Evolutionary conservation across 2,888 invertebrate genomes (phyloP), one percentile per base, ranked within the genome.

Genomic region (Parnassius mnemosyne): DNA sequence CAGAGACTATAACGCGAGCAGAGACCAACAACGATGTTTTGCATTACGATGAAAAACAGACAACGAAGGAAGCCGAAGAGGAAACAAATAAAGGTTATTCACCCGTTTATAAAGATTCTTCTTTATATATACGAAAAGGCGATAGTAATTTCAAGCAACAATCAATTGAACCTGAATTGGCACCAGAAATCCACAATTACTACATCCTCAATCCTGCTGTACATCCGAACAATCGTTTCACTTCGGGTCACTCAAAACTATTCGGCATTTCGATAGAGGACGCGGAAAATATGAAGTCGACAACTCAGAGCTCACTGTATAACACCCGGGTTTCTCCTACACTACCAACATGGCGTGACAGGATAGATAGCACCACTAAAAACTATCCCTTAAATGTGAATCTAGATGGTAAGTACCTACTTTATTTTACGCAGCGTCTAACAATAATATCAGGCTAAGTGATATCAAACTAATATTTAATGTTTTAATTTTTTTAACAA

Each of bases 241-340:
- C 93, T 7, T 93, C 94, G 51, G 93, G 93, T 50, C 94, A 94
- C 79, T 94, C 94, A 63, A 94, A 94, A 66, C 85, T 93, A 65
- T 94, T 94, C 69, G 94, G 93, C 61, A 87, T 94, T 65, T 93
- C 93, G 59, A 92, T 94, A 54, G 94, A 94, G 73, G 93, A 94
- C 65, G 93, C 93, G 62, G 92, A 90, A 67, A 89, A 90, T 61
- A 89, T 88, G 79, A 82, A 80, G 66, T 82, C 92, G 12, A 92
- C 92, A 0, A 92, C 92, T 10, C 92, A 89, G 71, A 89, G 86
- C 63, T 87, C 91, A 16, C 60, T 86, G 2, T 92, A 92, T 68
- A 88, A 89, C 65, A 92, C 93, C 1, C 85, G 92, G 69, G 94
- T 94, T 1, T 94, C 94, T 10, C 94, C 94, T n/a, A 94, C 94